Base-by-base conservation (phyloP, 2,113 vertebrate genomes). In the Desmodus rotundus region DNA sequence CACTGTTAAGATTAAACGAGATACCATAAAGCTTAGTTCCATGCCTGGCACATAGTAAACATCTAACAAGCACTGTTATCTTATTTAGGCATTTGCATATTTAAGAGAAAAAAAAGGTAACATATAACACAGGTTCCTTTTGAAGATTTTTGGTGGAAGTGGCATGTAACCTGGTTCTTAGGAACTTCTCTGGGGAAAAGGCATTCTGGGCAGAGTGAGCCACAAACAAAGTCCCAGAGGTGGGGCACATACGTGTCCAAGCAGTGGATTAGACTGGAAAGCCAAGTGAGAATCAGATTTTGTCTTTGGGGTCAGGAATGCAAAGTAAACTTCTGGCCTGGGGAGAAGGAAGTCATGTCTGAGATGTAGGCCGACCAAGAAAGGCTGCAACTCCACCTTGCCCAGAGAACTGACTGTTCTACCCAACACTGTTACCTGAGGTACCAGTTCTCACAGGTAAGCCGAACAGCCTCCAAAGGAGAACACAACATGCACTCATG, bases 401-500 rank as follows among this genome's bases (percentile, higher is more conserved):
- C 54, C 73, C 20, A 43, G n/a, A 86, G n/a, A 70, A 76, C 19
- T 50, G 33, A 54, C 11, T 41, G 20, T 16, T 56, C 31, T 45
- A 9, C 11, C 33, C 5, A 11, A 45, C 38, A 12, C 16, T n/a
- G 16, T n/a, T 24, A 43, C 20, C 20, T 7, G 0, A n/a, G 54
- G 36, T 9, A 31, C 54, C n/a, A 16, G 50, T 54, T 33, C 24
- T 2, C 4, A 16, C 47, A 43, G 24, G 41, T 16, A 14, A 41
- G 24, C 14, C 8, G 9, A 58, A n/a, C 11, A 15, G 56, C 38
- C 61, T 70, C 78, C 50, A 52, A 15, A 58, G 0, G 16, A 81
- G 58, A 52, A 31, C 50, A 28, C 22, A 6, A 28, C 26, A 45
- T 1, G 6, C 38, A 43, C 22, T 14, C 9, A 15, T 0, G 0